Base-by-base conservation (phyloP, 1,140 invertebrate genomes). In the Zaprionus taronus region DNA sequence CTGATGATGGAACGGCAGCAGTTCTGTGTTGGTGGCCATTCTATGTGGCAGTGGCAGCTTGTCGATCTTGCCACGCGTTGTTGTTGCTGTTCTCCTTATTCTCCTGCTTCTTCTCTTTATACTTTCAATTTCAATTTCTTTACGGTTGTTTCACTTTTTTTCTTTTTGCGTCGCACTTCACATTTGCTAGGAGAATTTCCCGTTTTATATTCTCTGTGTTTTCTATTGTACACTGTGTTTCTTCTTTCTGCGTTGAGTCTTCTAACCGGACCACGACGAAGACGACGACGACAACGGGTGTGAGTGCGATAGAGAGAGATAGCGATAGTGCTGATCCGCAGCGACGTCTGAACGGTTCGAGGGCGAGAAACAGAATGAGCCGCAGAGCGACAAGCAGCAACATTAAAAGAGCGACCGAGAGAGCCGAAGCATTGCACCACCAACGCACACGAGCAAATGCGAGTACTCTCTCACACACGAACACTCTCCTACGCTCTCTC, bases 11-110 rank as follows among this genome's bases (percentile, higher is more conserved):
- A 92, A 92, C 49, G 91, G 91, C 70, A 92, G 68, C 61, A 92
- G 73, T 68, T 92, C 91, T 38, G 91, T 92, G 51, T 92, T 92
- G 66, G 91, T 92, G 44, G 91, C 91, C 91, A 92, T 92, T 22
- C 80, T 76, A 28, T 58, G 28, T 69, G 26, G 36, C 68, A 61
- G 57, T 17, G 36, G 31, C 41, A 47, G 41, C 34, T 38, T 34
- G 31, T 34, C 34, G 49, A 61, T 36, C 31, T 34, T 61, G 31
- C 20, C 28, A 38, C 47, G 36, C 31, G 47, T 41, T 61, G 20
- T 17, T 51, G 36, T 31, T 44, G 3, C 22, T 20, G 2, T 38
- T 57, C 17, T 57, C 26, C 22, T 55, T 53, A 24, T 62, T 34
- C 20, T 28, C 9, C 7, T 9, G 63, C 14, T 56, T 74, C 44